Evolutionary conservation across 2,113 vertebrate species (phyloP), one percentile per base, ranked within the genome.

Genomic region (Dicentrarchus labrax): DNA sequence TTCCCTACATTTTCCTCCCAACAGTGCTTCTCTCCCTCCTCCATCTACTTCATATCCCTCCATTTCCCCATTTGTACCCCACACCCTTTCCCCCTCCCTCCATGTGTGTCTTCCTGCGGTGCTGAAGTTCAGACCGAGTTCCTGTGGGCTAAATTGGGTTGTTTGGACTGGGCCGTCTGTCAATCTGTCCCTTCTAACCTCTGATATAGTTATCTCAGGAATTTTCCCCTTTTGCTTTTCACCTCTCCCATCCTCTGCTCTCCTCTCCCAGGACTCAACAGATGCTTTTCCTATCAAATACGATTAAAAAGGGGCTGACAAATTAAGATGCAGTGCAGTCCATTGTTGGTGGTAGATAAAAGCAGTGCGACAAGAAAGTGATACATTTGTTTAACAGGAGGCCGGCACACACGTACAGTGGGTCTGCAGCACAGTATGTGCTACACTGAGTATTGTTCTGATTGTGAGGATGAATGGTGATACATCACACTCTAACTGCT

Each of bases 141-240:
- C 89, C 85, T 93, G 86, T 91, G 83, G 72, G 85, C 72, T 86
- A 80, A 84, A 85, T 66, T 9, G 66, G 75, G 70, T 81, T 91
- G 86, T 89, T 91, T 93, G 82, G 82, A 90, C 76, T 81, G 69
- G 79, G 71, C 71, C 2, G 90, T 89, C 77, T 86, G 87, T 91
- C 81, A 90, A 91, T 89, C 73, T 45, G 84, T 68, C 84, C 56
- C 78, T 91, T 85, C 77, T 48, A 86, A 84, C 77, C 76, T 84
- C 79, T 21, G 84, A 91, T 90, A 91, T 39, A 92, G 75, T 82
- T 74, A 94, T 94, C 87, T 93, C 54, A 91, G 94, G 94, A 93
- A 96, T 95, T 91, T 93, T 82, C 90, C 92, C 76, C 39, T 86
- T 83, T 86, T 83, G 83, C 82, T 85, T 82, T 56, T 87, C 78